Percentiles rank a stretch among this genome's conserved stretches.
phyloP scores from a whole-genome alignment of 1,140 invertebrate genomes.

The Neodiprion pinetum region DNA sequence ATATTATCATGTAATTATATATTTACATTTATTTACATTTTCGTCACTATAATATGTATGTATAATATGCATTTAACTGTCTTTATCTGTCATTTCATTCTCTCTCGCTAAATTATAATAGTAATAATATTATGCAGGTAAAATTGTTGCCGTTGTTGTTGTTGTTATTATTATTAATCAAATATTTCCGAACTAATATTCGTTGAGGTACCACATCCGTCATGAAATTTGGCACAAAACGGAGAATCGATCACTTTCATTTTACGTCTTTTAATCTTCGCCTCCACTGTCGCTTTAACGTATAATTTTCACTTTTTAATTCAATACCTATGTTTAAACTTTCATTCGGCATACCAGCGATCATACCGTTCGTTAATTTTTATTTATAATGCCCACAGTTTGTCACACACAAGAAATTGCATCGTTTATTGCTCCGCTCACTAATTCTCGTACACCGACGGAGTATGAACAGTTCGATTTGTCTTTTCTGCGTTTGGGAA shows the following conservation, averaged over 20 bases:
- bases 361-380: neutral
- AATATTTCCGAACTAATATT: neutral
- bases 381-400: conserved; percentile 4
- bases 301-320: neutral
- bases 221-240: conserved; percentile 2
- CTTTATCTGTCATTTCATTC: conserved; percentile 5
- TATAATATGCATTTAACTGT: neutral
- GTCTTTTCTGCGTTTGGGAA: too few species aligned
- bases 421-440: too few species aligned
- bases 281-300: neutral
- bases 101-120: neutral
- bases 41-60: neutral
- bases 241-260: neutral
- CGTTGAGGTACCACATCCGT: neutral
- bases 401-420: too few species aligned
- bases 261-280: neutral
- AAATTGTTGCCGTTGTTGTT: too few species aligned
- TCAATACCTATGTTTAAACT: neutral
- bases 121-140: neutral
- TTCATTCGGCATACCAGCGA: neutral
- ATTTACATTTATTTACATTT: neutral
- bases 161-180: too few species aligned
- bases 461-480: too few species aligned
- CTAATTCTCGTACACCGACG: too few species aligned
- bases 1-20: neutral